These are phyloP conservation scores for Geotrupes spiniger DNA, from an alignment of 2,888 invertebrate genomes.

Conservation along the genomic window DNA sequence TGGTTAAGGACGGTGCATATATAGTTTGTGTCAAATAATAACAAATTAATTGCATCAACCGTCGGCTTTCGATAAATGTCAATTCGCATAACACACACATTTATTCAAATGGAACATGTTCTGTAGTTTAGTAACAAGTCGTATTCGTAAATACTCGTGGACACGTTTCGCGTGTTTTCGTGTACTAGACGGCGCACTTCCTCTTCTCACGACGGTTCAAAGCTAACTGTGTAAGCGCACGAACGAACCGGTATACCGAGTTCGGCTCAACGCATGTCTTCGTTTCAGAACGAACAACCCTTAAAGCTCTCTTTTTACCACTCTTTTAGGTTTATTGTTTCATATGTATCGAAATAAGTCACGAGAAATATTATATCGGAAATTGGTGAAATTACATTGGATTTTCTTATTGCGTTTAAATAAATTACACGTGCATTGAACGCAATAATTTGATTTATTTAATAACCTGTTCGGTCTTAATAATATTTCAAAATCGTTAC, in stretches of 20 bases:
- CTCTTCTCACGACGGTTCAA: conserved; percentile 24
- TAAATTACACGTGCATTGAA: too few species aligned
- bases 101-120: neutral
- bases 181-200: conserved; percentile 12
- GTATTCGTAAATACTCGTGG: conserved; percentile 9
- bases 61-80: neutral
- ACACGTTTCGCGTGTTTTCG: conserved; percentile 23
- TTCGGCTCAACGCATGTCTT: conserved; percentile 17
- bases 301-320: conserved; percentile 7
- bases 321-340: conserved; percentile 17
- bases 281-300: conserved; percentile 13
- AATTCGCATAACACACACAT: too few species aligned
- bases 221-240: conserved; percentile 27
- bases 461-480: too few species aligned
- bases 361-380: conserved; percentile 6
- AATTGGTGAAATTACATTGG: too few species aligned
- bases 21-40: neutral
- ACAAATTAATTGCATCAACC: neutral
- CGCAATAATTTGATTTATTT: too few species aligned
- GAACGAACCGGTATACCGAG: conserved; percentile 14
- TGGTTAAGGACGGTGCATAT: neutral
- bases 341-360: conserved; percentile 18
- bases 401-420: too few species aligned
- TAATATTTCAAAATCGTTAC: too few species aligned
- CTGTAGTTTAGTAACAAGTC: neutral